Conservation (phyloP, 2,797 vertebrate genomes). For the Falco naumanni region DNA sequence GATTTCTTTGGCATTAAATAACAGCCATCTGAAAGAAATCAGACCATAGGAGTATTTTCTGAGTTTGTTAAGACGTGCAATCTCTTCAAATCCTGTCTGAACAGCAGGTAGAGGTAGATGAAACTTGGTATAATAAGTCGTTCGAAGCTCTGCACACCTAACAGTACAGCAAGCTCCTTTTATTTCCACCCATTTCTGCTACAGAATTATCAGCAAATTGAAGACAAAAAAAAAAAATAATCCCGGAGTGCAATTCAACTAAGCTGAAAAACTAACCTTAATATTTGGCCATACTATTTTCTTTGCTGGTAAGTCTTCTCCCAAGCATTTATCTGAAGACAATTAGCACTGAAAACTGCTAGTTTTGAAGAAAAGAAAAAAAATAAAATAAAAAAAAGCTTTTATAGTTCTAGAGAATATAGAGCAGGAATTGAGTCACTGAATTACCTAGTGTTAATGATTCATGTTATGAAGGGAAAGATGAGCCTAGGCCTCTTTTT, state of each 20-base stretch:
- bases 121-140: neutral
- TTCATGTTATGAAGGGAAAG: neutral
- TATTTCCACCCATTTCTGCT: neutral
- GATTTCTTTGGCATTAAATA: neutral
- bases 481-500: neutral
- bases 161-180: neutral
- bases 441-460: neutral
- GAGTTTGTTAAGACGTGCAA: neutral
- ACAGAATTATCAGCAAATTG: neutral
- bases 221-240: neutral
- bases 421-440: neutral
- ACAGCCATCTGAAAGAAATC: neutral
- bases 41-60: neutral
- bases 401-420: neutral
- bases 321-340: neutral
- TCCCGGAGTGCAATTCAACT: neutral
- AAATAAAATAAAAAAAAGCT: neutral
- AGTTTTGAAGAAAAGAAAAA: too few species aligned
- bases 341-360: neutral
- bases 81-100: neutral
- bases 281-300: neutral
- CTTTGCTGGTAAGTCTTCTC: neutral
- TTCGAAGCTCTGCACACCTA: neutral
- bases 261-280: neutral
- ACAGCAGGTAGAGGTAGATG: neutral